These are phyloP conservation scores for Drosophila demipolita DNA, from an alignment of 2,888 invertebrate genomes.

Conservation along the genomic window DNA sequence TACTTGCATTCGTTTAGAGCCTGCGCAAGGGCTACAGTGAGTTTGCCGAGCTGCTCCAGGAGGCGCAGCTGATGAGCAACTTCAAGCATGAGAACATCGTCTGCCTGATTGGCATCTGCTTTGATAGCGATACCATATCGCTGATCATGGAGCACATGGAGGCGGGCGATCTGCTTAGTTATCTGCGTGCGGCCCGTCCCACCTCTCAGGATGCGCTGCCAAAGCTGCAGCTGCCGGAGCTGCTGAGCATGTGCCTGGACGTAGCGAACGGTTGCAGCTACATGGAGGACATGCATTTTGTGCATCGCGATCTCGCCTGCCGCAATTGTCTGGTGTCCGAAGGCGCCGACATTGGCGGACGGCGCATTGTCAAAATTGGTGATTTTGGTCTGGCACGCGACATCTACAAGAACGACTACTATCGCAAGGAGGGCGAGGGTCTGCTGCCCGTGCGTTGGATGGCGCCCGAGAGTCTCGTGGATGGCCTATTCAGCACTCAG, in stretches of 20 bases:
- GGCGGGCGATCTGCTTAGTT: slow-evolving; percentile 97
- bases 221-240: slow-evolving; percentile 91
- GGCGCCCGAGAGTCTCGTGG: slow-evolving; percentile 98
- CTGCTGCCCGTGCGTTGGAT: slow-evolving; percentile 98
- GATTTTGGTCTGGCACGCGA: slow-evolving; percentile 99
- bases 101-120: slow-evolving; percentile 95
- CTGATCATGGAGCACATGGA: slow-evolving; percentile 99
- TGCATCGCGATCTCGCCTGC: slow-evolving; percentile 98
- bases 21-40: slow-evolving; percentile 95
- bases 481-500: slow-evolving; percentile 98
- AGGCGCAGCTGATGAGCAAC: slow-evolving; percentile 98
- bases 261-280: slow-evolving; percentile 98
- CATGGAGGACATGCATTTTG: slow-evolving; percentile 98
- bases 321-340: slow-evolving; percentile 96
- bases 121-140: slow-evolving; percentile 96
- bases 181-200: slow-evolving; percentile 92
- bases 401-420: slow-evolving; percentile 98
- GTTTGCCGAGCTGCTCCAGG: slow-evolving; percentile 96
- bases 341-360: slow-evolving; percentile 80
- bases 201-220: slow-evolving; percentile 88
- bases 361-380: slow-evolving; percentile 90
- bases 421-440: slow-evolving; percentile 96
- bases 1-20: slow-evolving; percentile 87
- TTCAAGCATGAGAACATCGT: slow-evolving; percentile 98
- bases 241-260: slow-evolving; percentile 97